Conservation (phyloP, 2,888 invertebrate species). For the Ophraella communa region DNA sequence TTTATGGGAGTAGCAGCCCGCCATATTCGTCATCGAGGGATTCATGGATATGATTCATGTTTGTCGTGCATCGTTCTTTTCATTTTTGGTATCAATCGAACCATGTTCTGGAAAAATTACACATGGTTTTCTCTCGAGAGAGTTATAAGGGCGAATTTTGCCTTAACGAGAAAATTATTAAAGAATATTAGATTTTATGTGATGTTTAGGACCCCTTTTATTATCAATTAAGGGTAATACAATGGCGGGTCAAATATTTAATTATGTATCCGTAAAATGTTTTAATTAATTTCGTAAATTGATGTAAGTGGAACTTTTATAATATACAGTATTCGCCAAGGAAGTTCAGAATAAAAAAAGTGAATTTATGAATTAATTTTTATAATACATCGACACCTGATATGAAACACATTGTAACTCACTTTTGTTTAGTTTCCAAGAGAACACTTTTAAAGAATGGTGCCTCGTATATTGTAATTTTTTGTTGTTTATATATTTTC, state of each 20-base stretch:
- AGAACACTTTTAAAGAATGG: too few species aligned
- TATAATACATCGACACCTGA: too few species aligned
- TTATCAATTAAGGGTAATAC: background rate
- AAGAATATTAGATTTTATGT: background rate
- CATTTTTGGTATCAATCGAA: conserved; percentile 26
- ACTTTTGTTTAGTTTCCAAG: too few species aligned
- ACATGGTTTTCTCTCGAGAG: conserved; percentile 3
- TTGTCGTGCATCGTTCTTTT: conserved; percentile 21
- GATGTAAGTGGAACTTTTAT: too few species aligned
- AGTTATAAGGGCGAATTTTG: background rate
- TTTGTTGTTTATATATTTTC: too few species aligned
- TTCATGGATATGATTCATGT: conserved; percentile 39
- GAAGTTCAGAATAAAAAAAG: too few species aligned
- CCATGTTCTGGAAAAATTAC: conserved; percentile 20
- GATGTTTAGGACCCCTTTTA: background rate
- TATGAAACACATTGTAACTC: too few species aligned
- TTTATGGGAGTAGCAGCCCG: conserved; percentile 41
- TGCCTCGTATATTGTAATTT: too few species aligned
- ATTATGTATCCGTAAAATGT: background rate
- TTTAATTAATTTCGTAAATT: background rate
- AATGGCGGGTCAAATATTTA: background rate
- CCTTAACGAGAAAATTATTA: conserved; percentile 1
- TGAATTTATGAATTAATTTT: too few species aligned
- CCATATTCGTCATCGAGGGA: conserved; percentile 42
- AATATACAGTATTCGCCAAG: too few species aligned